Base-by-base conservation (phyloP, 2,113 vertebrate species). In the Oceanodroma tethys region DNA sequence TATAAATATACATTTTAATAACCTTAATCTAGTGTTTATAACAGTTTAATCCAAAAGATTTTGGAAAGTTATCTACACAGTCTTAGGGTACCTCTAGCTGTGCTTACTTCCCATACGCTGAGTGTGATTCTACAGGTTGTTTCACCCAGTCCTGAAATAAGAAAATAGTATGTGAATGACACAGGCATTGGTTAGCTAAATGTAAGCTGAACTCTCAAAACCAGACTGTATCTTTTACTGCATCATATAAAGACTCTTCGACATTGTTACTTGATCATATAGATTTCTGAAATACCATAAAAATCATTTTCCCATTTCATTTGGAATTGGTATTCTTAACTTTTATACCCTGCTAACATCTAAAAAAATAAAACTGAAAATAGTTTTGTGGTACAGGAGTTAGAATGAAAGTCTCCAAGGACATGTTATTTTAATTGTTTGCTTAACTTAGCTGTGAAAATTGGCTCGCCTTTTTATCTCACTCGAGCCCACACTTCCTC, bases 391-490 rank as follows among this genome's bases (percentile, higher is more conserved):
- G 32, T 38, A 34, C 38, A 47, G 29, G 34, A 87, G n/a, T 67
- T 83, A 55, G 59, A 91, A 83, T 43, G 11, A 34, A 79, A 56
- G 25, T 71, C n/a, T 88, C 42, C 63, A 34, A 86, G 23, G 29
- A 63, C 20, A 15, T 13, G 15, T 59, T 21, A 53, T 76, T 92
- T 86, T 83, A 76, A 68, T 32, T 81, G 50, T 74, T 95, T 90
- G 30, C 63, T 81, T 84, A 96, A 91, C 6, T 88, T 86, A 47
- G 42, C 88, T 89, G 30, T 94, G 78, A 89, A 89, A 90, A 85
- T 91, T 80, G 48, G 43, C 58, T 88, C 5, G 1, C 8, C 11
- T 72, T 95, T 86, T 48, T 67, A 45, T 80, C 7, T 2, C 42
- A 19, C 16, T 62, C 79, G 42, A 66, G 53, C 47, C 60, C 36